Conservation (phyloP, 2,113 vertebrate genomes). For the Brienomyrus brachyistius region DNA sequence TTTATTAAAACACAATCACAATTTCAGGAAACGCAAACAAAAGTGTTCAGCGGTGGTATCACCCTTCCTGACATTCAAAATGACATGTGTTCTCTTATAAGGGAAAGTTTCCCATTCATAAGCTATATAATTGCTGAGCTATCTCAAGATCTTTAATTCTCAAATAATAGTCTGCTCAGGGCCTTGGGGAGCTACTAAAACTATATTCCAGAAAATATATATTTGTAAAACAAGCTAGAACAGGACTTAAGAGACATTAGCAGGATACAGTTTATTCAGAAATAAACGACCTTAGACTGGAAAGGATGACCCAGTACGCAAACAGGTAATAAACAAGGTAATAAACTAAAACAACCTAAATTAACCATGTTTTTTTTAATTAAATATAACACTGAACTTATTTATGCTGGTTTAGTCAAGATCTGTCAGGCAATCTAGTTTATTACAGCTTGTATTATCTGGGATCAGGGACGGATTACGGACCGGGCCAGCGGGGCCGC, state of each 20-base stretch:
- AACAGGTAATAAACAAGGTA: constrained; percentile 1
- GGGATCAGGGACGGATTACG: too few relatives aligned
- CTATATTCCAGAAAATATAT: background rate
- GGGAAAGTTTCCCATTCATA: background rate
- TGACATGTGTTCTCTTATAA: background rate
- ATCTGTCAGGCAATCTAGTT: background rate
- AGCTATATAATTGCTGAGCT: background rate
- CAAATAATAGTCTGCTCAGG: background rate
- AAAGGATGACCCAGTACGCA: constrained; percentile 7
- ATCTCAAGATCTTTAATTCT: background rate
- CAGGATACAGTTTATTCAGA: background rate
- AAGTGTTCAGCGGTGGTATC: background rate
- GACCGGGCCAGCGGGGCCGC: too few relatives aligned
- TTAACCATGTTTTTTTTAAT: background rate
- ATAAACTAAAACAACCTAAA: constrained; percentile 4
- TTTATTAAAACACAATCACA: background rate
- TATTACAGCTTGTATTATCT: background rate
- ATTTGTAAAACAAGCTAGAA: background rate
- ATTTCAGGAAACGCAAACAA: constrained; percentile 8
- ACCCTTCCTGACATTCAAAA: background rate
- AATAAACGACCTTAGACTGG: background rate
- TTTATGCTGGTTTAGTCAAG: background rate
- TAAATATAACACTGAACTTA: background rate
- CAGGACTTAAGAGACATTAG: background rate
- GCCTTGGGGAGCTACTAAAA: background rate